A percentile compares a stretch with the other conserved stretches of the same genome.
phyloP scores from a whole-genome alignment of 2,888 invertebrate genomes.

The Anticlea derivata region DNA sequence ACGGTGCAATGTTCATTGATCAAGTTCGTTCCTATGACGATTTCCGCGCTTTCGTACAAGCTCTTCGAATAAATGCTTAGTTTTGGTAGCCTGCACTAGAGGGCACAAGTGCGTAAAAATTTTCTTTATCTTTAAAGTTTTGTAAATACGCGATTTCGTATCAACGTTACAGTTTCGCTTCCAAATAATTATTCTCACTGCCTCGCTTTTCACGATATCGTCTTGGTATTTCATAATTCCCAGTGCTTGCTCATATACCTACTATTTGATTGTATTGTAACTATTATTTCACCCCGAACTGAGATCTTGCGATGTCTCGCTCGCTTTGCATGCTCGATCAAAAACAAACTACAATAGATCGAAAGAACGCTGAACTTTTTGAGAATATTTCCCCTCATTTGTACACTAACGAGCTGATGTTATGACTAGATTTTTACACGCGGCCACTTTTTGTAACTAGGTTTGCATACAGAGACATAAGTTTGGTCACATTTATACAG shows the following conservation, averaged over 20 bases:
- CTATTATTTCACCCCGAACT: no score
- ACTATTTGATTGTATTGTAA: no score
- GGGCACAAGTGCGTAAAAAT: slow-evolving; percentile 1
- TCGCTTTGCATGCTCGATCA: no score
- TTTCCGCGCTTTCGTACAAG: slow-evolving; percentile 6
- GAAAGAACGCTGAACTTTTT: slow-evolving; percentile 9
- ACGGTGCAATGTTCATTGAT: neutral
- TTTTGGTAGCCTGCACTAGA: slow-evolving; percentile 12
- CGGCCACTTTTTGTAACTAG: slow-evolving; percentile 32
- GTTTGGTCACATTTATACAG: slow-evolving; percentile 25
- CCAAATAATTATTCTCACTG: no score
- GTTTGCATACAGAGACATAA: slow-evolving; percentile 23
- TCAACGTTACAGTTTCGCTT: no score
- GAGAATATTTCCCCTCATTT: slow-evolving; percentile 19
- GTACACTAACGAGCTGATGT: slow-evolving; percentile 30
- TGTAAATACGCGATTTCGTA: no score
- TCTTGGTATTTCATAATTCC: no score
- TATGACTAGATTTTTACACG: slow-evolving; percentile 34
- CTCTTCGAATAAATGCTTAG: neutral
- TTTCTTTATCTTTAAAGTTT: no score
- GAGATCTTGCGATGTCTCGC: no score
- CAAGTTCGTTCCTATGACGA: neutral
- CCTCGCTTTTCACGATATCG: no score
- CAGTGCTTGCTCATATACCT: no score
- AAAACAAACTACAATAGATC: neutral